Base-by-base conservation (phyloP, 2,113 vertebrate species). In the Colossoma macropomum region DNA sequence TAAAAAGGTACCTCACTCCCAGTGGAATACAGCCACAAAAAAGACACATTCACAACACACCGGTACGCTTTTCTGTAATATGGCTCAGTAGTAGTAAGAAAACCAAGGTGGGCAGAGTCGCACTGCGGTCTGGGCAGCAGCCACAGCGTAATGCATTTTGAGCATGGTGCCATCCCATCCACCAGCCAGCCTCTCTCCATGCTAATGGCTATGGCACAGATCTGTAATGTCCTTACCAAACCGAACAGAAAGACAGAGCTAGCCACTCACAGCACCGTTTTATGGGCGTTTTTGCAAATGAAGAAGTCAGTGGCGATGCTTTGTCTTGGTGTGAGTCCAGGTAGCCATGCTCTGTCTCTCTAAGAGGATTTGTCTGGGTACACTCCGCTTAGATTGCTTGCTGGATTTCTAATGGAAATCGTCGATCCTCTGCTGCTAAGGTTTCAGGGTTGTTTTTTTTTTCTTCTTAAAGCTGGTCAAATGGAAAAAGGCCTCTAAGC, bases 101-200 rank as follows among this genome's bases (percentile, higher is more conserved):
- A 77, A 50, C 54, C 74, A 77, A 82, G 30, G 30, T 84, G 38
- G 50, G 45, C 6, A 78, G 34, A 75, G 76, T 50, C 77, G 54
- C 86, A 85, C 85, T 89, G 89, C 88, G 85, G 86, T 89, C 77
- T 81, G 71, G 81, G 78, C 82, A 89, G 88, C 92, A 93, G 92
- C 92, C 91, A 85, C 92, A 92, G 82, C 89, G 89, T 94, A 93
- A 94, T 94, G 92, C 89, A 90, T 91, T 88, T 45, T 34, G 13
- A 78, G 74, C 48, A 78, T 68, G 27, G 32, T 79, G 60, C 60
- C 80, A 77, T 85, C 56, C 75, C 34, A 27, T 65, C 48, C 34
- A 38, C 30, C 52, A 59, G 48, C 27, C 75, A 79, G 75, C 56
- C 60, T 59, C 25, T 25, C 21, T 38, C 70, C 30, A 4, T 85